phyloP scores from a whole-genome alignment of 2,888 invertebrate genomes.

The Podotricha telesiphe region DNA sequence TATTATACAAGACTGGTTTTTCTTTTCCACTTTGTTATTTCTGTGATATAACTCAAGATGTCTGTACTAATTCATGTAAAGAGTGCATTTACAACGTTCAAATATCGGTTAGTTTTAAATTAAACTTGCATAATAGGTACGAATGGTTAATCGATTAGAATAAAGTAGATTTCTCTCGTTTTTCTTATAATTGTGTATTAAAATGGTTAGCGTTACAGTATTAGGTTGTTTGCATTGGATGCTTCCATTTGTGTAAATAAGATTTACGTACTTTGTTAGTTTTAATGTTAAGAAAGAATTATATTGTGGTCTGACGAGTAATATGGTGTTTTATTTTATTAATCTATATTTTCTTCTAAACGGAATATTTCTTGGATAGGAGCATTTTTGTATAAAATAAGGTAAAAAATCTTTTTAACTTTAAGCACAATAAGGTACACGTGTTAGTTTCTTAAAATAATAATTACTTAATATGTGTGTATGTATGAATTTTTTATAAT shows the following conservation, averaged over 20 bases:
- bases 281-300: conserved; percentile 72
- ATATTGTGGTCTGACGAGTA: conserved; percentile 74
- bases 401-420: too few relatives aligned
- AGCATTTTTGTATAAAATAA: too few relatives aligned
- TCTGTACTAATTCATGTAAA: conserved; percentile 35
- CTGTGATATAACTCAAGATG: conserved; percentile 54
- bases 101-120: conserved; percentile 22
- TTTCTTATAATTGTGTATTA: conserved; percentile 45
- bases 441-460: too few relatives aligned
- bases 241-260: conserved; percentile 80
- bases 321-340: conserved; percentile 55
- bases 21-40: conserved; percentile 54
- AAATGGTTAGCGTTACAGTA: conserved; percentile 63
- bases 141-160: conserved; percentile 42
- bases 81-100: conserved; percentile 35
- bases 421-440: too few relatives aligned
- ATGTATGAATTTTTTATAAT: too few relatives aligned
- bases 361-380: too few relatives aligned
- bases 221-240: conserved; percentile 71
- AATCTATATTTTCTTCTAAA: neutral
- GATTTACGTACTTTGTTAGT: conserved; percentile 74
- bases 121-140: conserved; percentile 37
- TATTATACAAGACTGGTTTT: conserved; percentile 55
- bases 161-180: conserved; percentile 42
- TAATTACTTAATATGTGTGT: too few relatives aligned